Evolutionary conservation across 2,888 invertebrate genomes (phyloP).

Genomic region (Peribatodes rhomboidaria): DNA sequence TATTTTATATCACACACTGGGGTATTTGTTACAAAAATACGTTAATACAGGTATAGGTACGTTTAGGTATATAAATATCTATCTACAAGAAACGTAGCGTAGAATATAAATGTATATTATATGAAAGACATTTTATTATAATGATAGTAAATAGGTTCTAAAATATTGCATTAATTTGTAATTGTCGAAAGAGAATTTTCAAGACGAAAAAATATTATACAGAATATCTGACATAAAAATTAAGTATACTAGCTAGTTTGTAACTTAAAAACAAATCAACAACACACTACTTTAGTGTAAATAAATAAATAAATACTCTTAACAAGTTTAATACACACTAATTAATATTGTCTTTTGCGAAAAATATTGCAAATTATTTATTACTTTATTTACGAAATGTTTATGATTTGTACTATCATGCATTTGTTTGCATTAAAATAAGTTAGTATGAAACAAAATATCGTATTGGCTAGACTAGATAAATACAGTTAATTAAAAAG

Average conservation of each 20-base stretch:
- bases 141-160: not conserved
- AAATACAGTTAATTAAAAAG: not conserved
- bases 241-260: not conserved
- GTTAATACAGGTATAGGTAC: not conserved
- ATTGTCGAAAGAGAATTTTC: not conserved
- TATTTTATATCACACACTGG: slow-evolving; percentile 33
- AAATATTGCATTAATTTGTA: not conserved
- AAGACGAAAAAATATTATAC: not conserved
- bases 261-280: slow-evolving; percentile 31
- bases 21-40: slow-evolving; percentile 3
- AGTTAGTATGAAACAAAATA: not conserved
- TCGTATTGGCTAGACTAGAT: slow-evolving; percentile 1
- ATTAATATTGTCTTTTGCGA: slow-evolving; percentile 20
- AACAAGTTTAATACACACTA: slow-evolving; percentile 12
- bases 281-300: slow-evolving; percentile 19
- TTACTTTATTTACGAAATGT: slow-evolving; percentile 1
- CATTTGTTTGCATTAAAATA: not conserved
- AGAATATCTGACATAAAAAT: not conserved
- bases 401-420: not conserved
- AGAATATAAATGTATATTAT: not conserved
- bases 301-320: slow-evolving; percentile 9
- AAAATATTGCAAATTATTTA: not conserved
- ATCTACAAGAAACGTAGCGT: not conserved
- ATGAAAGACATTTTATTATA: not conserved
- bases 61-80: slow-evolving; percentile 11